Evolutionary conservation across 53 echinoderm and acorn worm species (phyloP), one percentile per base, ranked within the genome.

Genomic region (Echinarachnius parma): DNA sequence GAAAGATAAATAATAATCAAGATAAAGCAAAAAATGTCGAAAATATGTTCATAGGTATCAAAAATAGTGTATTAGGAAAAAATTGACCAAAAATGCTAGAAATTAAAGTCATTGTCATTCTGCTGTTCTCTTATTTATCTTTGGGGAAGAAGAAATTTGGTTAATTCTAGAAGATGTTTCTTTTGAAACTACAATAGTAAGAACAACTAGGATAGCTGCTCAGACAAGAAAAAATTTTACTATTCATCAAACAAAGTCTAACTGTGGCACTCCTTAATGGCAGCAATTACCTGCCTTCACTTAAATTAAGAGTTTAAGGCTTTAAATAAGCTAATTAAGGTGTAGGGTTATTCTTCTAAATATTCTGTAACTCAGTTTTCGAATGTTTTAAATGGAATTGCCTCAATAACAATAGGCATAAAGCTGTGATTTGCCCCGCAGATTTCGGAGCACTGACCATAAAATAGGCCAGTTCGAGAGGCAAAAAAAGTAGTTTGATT

Each of bases 281-380:
- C 32, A 61, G 60, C n/a, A 19, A 18, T 20, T 60, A 28, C 47
- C 31, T 31, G 4, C 52, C 55, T 70, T 74, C 45, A 11, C 71
- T 87, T 46, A 87, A 60, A 82, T 87, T 74, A 87, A 87, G 87
- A 87, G 87, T 78, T 60, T 87, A 50, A 87, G 24, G 78, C 87
- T 87, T 71, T 82, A 37, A 48, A 77, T 86, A 66, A 87, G 87
- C 78, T 87, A 82, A 77, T 47, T 71, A 69, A 62, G 74, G 60
- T 2, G 16, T 7, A 9, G 42, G 64, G 22, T 31, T 80, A 75
- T 77, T 87, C 82, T 71, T 65, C 66, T 76, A 80, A 1, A 19
- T 62, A 75, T 3, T 46, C 46, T 15, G 75, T 47, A 0, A 80
- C 47, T 76, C 86, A 86, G 9, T n/a, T 46, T 53, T 80, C 80